These are phyloP conservation scores for Blennius ocellaris DNA, from an alignment of 2,113 vertebrate genomes.

Conservation along the genomic window DNA sequence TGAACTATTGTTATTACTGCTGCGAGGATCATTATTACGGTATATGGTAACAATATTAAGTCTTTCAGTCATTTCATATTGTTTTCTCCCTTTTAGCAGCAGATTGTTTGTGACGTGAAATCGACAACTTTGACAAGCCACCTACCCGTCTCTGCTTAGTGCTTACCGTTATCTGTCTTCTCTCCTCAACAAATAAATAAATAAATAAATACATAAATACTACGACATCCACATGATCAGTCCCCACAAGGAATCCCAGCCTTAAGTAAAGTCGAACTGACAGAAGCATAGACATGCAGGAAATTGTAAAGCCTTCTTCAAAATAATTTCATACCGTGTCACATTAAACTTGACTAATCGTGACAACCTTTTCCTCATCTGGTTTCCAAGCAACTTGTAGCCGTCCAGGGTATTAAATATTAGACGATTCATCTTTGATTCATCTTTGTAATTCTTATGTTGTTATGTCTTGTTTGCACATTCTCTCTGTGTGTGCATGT, in stretches of 20 bases:
- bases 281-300: constrained; percentile 3
- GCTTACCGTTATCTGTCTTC: too few species aligned
- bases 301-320: background rate
- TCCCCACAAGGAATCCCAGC: constrained; percentile 35
- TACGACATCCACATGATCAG: constrained; percentile 33
- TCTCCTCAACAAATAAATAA: constrained; percentile 39
- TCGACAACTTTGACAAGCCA: constrained; percentile 58
- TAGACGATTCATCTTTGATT: too few species aligned
- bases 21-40: too few species aligned
- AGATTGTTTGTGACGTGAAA: constrained; percentile 43
- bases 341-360: background rate
- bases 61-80: background rate
- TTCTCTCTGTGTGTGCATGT: too few species aligned
- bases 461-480: too few species aligned
- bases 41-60: too few species aligned
- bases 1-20: too few species aligned
- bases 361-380: too few species aligned
- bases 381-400: too few species aligned
- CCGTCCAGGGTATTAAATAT: too few species aligned
- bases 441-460: too few species aligned
- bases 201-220: constrained; percentile 22
- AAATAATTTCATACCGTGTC: constrained; percentile 7
- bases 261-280: constrained; percentile 8
- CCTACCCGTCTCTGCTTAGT: constrained; percentile 28
- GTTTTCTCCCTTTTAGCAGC: constrained; percentile 33